phyloP scores from a whole-genome alignment of 2,113 vertebrate genomes.

The Diphyllodes magnificus region DNA sequence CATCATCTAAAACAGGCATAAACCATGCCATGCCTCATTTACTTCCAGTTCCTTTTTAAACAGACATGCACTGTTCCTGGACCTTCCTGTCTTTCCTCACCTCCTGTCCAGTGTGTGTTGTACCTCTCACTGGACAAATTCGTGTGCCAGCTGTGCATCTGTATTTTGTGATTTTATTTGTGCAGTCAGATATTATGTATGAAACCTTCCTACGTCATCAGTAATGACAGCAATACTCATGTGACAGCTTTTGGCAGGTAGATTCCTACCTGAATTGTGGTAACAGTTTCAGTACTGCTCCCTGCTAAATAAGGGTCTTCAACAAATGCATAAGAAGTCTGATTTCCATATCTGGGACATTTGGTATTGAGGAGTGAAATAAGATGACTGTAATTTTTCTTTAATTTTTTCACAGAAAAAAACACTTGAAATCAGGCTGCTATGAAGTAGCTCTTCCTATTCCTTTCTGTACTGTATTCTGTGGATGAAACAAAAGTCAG shows the following conservation, averaged over 20 bases:
- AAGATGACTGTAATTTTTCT: not conserved
- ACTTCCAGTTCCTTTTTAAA: slow-evolving; percentile 28
- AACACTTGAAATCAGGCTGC: not conserved
- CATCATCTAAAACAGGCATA: not conserved
- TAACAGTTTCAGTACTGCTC: not conserved
- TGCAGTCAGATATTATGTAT: not conserved
- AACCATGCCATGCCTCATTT: slow-evolving; percentile 4
- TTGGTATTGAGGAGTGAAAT: not conserved
- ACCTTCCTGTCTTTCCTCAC: slow-evolving; percentile 10
- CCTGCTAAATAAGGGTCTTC: not conserved
- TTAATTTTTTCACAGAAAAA: not conserved
- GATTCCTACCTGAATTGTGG: not conserved
- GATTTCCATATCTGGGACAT: not conserved
- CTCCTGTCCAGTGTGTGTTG: not conserved
- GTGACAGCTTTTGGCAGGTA: not conserved
- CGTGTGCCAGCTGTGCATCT: not conserved
- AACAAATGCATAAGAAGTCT: not conserved
- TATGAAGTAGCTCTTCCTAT: not conserved
- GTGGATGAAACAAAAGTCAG: not conserved
- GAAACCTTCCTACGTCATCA: not conserved
- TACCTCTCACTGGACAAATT: not conserved
- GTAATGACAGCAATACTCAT: not conserved
- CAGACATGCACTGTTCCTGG: not conserved
- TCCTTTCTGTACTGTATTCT: not conserved
- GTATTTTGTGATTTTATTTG: not conserved